Evolutionary conservation across 1,140 invertebrate genomes (phyloP).

Genomic region (Neodiprion lecontei): DNA sequence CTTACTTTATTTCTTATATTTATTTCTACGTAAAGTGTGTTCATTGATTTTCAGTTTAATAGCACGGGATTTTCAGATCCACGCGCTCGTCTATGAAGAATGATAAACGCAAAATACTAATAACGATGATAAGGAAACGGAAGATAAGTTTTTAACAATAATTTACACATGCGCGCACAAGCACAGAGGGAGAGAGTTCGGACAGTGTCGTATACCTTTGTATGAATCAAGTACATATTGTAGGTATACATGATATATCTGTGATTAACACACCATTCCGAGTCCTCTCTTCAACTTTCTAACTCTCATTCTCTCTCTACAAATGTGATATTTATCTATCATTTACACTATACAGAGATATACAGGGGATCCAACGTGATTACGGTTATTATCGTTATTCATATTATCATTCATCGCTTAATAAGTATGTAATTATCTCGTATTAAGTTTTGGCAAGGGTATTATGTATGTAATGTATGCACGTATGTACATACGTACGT

Average conservation of each 20-base stretch:
- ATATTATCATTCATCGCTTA: conserved; percentile 32
- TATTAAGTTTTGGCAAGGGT: conserved; percentile 48
- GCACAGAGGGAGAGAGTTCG: too few species aligned
- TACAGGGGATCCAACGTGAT: conserved; percentile 43
- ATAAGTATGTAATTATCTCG: conserved; percentile 33
- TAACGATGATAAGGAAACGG: neutral
- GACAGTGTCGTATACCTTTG: too few species aligned
- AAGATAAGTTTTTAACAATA: too few species aligned
- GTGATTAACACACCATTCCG: neutral
- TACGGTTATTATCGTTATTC: conserved; percentile 40
- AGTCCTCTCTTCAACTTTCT: neutral
- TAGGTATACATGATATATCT: neutral
- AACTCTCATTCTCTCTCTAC: neutral
- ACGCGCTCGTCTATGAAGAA: neutral
- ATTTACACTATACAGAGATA: conserved; percentile 49
- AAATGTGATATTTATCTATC: conserved; percentile 19
- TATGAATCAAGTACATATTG: too few species aligned
- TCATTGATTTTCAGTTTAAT: conserved; percentile 6
- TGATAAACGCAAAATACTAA: neutral
- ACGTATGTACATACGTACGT: conserved; percentile 36
- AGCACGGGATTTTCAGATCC: neutral
- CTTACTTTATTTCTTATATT: neutral
- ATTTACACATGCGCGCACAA: too few species aligned
- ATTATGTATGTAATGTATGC: conserved; percentile 27
- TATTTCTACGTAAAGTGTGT: neutral